A percentile compares a stretch with the other conserved stretches of the same genome.
Evolutionary conservation across 2,113 vertebrate species (phyloP).

Genomic region (Oceanites oceanicus): DNA sequence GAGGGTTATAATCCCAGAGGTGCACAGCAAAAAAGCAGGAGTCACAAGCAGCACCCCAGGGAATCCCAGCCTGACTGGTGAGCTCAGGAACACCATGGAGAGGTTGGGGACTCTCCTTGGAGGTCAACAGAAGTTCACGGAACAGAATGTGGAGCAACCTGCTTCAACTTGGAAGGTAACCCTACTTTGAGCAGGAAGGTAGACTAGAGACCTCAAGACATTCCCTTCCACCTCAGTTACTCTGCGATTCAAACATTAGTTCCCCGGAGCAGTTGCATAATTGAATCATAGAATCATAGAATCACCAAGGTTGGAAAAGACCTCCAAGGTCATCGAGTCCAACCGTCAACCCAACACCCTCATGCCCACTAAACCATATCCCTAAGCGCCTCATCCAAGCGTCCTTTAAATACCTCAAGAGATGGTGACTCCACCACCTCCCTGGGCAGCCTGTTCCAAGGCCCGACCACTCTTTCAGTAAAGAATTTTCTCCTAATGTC

Average conservation of each 20-base stretch:
- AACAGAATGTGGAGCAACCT: background rate
- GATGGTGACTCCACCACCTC: too few relatives aligned
- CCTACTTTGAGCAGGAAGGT: background rate
- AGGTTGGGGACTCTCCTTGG: too few relatives aligned
- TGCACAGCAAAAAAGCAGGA: background rate
- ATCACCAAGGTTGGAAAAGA: too few relatives aligned
- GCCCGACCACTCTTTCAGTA: too few relatives aligned
- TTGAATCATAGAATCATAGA: too few relatives aligned
- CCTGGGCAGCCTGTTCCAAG: too few relatives aligned
- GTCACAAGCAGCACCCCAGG: background rate
- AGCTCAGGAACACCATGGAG: background rate
- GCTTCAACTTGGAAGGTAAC: background rate
- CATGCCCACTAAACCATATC: too few relatives aligned
- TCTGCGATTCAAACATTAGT: background rate
- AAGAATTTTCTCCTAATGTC: too few relatives aligned
- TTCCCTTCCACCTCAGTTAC: background rate
- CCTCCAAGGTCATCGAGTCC: too few relatives aligned
- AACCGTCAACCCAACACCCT: too few relatives aligned
- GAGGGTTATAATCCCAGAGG: background rate
- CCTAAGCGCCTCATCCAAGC: too few relatives aligned
- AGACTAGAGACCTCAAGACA: background rate
- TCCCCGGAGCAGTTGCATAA: background rate
- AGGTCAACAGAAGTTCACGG: background rate
- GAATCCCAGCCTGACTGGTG: rapidly evolving
- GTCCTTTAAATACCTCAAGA: too few relatives aligned